phyloP scores from a whole-genome alignment of 2,888 invertebrate genomes.

The Prenolepis imparis region DNA sequence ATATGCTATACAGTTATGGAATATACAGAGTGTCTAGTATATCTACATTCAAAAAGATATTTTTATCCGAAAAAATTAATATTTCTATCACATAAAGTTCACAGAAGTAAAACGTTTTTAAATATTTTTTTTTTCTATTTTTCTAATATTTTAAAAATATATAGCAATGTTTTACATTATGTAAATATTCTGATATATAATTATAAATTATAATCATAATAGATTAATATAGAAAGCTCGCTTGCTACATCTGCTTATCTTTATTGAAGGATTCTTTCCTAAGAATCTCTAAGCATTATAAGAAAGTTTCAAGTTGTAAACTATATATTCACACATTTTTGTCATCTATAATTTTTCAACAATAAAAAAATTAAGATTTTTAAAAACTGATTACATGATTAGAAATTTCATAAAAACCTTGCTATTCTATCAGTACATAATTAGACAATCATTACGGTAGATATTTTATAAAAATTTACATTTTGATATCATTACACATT shows the following conservation, averaged over 20 bases:
- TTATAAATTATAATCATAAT: background rate
- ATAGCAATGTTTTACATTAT: background rate
- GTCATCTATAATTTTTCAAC: background rate
- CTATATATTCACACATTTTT: background rate
- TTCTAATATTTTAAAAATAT: constrained; percentile 9
- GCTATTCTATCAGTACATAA: background rate
- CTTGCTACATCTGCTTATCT: background rate
- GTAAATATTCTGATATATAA: constrained; percentile 11
- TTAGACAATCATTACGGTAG: background rate
- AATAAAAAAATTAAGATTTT: constrained; percentile 16
- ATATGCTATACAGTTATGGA: background rate
- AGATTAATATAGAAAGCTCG: constrained; percentile 3
- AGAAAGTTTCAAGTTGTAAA: background rate
- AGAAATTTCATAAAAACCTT: constrained; percentile 25
- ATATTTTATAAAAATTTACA: constrained; percentile 16
- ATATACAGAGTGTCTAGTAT: background rate
- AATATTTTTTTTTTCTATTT: constrained; percentile 20
- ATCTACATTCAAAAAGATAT: constrained; percentile 1
- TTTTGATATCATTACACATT: constrained; percentile 18
- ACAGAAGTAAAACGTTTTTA: background rate
- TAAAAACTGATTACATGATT: constrained; percentile 12
- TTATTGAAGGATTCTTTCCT: background rate
- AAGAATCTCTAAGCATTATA: constrained; percentile 12
- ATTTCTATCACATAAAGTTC: background rate
- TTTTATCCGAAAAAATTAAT: constrained; percentile 3